Evolutionary conservation across 2,888 invertebrate species (phyloP).

Genomic region (Argyra leucocephala): DNA sequence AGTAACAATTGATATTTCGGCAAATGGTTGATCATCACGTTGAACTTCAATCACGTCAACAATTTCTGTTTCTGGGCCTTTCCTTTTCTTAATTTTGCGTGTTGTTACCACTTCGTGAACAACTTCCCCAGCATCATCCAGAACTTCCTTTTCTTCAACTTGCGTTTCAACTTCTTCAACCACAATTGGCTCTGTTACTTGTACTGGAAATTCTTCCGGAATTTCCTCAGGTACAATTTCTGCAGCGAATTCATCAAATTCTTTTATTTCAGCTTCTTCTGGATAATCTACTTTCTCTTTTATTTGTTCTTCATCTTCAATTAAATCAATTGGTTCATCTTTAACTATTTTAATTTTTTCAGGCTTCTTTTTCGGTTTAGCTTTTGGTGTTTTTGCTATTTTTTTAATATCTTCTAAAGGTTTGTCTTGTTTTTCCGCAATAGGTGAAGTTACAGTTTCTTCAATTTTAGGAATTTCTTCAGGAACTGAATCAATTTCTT

Average conservation of each 20-base stretch:
- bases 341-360: slow-evolving; percentile 30
- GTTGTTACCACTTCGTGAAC: slow-evolving; percentile 43
- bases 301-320: not conserved
- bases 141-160: slow-evolving; percentile 40
- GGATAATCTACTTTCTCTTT: slow-evolving; percentile 20
- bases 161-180: slow-evolving; percentile 40
- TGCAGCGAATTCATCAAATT: slow-evolving; percentile 17
- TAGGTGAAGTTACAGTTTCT: not conserved
- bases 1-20: slow-evolving; percentile 33
- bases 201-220: slow-evolving; percentile 16
- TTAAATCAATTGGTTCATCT: not conserved
- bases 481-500: slow-evolving; percentile 29
- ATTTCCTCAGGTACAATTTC: not conserved
- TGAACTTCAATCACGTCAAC: slow-evolving; percentile 40
- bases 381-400: slow-evolving; percentile 28
- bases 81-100: slow-evolving; percentile 41
- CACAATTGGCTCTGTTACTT: slow-evolving; percentile 24
- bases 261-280: not conserved
- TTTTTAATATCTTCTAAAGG: slow-evolving; percentile 13
- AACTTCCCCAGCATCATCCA: slow-evolving; percentile 39
- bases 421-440: not conserved
- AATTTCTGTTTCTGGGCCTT: slow-evolving; percentile 38
- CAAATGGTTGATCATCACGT: slow-evolving; percentile 36
- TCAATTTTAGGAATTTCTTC: not conserved
- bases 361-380: slow-evolving; percentile 35